These are phyloP conservation scores for Camarhynchus parvulus DNA, from an alignment of 2,113 vertebrate species.

Conservation along the genomic window DNA sequence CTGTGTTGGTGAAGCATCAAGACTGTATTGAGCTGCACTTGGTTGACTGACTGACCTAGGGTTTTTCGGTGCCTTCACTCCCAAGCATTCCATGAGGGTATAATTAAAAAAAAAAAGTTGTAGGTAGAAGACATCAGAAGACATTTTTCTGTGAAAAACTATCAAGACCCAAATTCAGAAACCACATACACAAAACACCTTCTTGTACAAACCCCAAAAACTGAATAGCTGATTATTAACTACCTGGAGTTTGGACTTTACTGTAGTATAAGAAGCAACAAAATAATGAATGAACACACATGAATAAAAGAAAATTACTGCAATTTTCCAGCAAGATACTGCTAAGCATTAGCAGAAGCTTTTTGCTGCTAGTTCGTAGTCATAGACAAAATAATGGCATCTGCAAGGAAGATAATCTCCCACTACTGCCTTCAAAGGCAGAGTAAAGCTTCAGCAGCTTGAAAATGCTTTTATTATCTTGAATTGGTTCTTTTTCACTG, in stretches of 20 bases:
- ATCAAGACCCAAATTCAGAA: neutral
- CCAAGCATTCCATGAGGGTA: neutral
- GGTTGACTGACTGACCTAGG: neutral
- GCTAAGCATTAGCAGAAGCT: neutral
- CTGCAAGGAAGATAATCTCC: neutral
- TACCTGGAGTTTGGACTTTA: neutral
- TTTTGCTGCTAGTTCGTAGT: neutral
- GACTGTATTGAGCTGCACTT: neutral
- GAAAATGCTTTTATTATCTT: neutral
- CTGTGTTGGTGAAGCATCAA: neutral
- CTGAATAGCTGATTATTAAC: neutral
- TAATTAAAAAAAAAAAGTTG: neutral
- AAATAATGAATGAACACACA: neutral
- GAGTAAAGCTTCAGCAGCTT: neutral
- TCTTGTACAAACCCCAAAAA: neutral
- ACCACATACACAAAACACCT: neutral
- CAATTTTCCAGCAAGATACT: neutral
- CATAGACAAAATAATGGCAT: neutral
- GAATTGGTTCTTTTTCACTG: neutral
- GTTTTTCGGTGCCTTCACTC: neutral
- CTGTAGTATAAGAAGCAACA: neutral
- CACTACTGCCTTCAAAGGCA: neutral
- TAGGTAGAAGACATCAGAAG: neutral
- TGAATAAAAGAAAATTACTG: neutral
- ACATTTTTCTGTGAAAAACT: neutral